phyloP scores from a whole-genome alignment of 2,888 invertebrate genomes.

The Stenodera caucasica region DNA sequence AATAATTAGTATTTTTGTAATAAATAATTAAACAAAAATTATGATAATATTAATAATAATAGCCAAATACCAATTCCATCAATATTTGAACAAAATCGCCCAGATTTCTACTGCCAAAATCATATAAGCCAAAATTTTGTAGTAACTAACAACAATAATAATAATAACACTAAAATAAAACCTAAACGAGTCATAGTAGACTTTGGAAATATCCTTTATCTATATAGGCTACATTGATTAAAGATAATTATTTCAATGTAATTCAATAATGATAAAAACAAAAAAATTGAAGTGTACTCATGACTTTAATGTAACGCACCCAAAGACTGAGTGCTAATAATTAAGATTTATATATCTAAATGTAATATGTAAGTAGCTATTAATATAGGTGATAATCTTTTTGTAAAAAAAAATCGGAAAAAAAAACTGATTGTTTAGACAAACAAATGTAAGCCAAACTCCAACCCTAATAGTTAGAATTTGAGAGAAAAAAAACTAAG shows the following conservation, averaged over 20 bases:
- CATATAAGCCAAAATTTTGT: not conserved
- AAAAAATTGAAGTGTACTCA: not conserved
- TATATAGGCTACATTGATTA: too few species aligned
- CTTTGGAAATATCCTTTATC: too few species aligned
- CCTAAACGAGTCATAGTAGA: too few species aligned
- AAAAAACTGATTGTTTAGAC: not conserved
- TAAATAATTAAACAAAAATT: too few species aligned
- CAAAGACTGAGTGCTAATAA: conserved; percentile 20
- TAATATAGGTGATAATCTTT: not conserved
- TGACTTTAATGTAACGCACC: not conserved
- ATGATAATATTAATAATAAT: too few species aligned
- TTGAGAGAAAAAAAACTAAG: not conserved
- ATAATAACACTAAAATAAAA: not conserved
- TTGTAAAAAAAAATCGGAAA: not conserved
- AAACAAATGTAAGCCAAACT: conserved; percentile 26
- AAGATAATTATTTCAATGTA: too few species aligned
- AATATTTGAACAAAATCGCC: not conserved
- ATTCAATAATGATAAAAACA: too few species aligned
- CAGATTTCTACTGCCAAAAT: not conserved
- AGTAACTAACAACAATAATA: not conserved
- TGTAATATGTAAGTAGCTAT: not conserved
- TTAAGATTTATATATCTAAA: not conserved
- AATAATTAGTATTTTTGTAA: too few species aligned
- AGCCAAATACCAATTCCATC: not conserved
- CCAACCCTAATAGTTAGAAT: conserved; percentile 26